A percentile compares a stretch with the other conserved stretches of the same genome.
These are phyloP conservation scores for Ianthella basta DNA, from an alignment of 37 sponge, comb jelly and placozoan species.

Conservation along the genomic window DNA sequence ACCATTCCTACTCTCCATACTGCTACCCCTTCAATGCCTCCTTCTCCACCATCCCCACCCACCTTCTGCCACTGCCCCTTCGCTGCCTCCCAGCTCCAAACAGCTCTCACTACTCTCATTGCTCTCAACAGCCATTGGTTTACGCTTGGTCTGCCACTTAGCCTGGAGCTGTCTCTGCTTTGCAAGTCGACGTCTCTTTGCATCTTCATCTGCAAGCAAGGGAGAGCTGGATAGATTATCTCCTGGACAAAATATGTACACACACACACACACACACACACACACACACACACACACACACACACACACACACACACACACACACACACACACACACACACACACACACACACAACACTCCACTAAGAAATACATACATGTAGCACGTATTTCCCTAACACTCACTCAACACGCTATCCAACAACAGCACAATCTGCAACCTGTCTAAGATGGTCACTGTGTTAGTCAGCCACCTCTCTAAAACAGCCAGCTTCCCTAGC, in stretches of 20 bases:
- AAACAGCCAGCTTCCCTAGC: too few species aligned
- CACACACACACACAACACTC: not conserved
- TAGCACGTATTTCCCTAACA: too few species aligned
- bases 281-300: slow-evolving; percentile 8
- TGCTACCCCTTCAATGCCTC: slow-evolving; percentile 47
- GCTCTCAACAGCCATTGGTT: not conserved
- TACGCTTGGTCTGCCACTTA: slow-evolving; percentile 1
- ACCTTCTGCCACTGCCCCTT: too few species aligned
- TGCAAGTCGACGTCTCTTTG: not conserved
- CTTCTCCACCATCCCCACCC: slow-evolving; percentile 39
- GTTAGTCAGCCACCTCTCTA: too few species aligned
- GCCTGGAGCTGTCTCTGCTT: not conserved
- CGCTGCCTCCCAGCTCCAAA: too few species aligned
- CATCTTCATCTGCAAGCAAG: not conserved
- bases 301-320: slow-evolving; percentile 8
- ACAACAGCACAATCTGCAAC: too few species aligned
- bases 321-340: slow-evolving; percentile 8
- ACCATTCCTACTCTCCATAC: not conserved
- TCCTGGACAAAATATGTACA: not conserved
- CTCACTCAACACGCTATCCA: too few species aligned
- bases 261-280: not conserved
- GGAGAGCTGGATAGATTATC: not conserved
- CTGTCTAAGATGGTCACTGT: too few species aligned
- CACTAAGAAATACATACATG: too few species aligned
- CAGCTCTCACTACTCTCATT: too few species aligned